Evolutionary conservation across 2,888 invertebrate genomes (phyloP), one percentile per base, ranked within the genome.

Genomic region (Gibbula magus): DNA sequence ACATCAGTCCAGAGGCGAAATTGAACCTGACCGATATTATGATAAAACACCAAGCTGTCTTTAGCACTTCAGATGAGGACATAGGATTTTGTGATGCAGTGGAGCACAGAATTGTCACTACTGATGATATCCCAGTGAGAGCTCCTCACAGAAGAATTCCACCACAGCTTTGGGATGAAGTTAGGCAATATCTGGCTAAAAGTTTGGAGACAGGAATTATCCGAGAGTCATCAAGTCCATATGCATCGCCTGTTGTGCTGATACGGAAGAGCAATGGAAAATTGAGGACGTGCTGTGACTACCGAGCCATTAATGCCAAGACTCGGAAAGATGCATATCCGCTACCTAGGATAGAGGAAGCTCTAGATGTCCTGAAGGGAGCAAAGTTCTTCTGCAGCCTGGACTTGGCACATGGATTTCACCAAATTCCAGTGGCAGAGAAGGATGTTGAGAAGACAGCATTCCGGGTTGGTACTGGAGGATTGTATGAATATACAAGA

Each of bases 371-470:
- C 0, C 35, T 86, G 0, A 7, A 52, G 8, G 86, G 84, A 2
- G 29, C 67, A 1, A 81, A 53, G n/a, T 83, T 73, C 32, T 84
- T 85, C 52, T 66, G 10, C 78, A 81, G 45, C 88, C 88, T 16
- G 90, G 84, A 73, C 86, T 84, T n/a, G n/a, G n/a, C n/a, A n/a
- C n/a, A n/a, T n/a, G n/a, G n/a, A n/a, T n/a, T n/a, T n/a, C n/a
- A n/a, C 78, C 86, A 87, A 66, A 76, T 87, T 16, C 73, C 81
- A 4, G 32, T 91, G 10, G 82, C 67, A 7, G 81, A 84, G n/a
- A 73, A 83, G 29, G 85, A 84, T 25, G 82, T 73, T 35, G 52
- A 81, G 0, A 88, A 87, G 35, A 88, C 88, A 2, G 87, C 88
- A 32, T 85, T 86, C 54, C 45, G 80, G 5, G 70, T 81, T 2